Evolutionary conservation across 2,888 invertebrate species (phyloP), one percentile per base, ranked within the genome.

Genomic region (Cephus runcator): DNA sequence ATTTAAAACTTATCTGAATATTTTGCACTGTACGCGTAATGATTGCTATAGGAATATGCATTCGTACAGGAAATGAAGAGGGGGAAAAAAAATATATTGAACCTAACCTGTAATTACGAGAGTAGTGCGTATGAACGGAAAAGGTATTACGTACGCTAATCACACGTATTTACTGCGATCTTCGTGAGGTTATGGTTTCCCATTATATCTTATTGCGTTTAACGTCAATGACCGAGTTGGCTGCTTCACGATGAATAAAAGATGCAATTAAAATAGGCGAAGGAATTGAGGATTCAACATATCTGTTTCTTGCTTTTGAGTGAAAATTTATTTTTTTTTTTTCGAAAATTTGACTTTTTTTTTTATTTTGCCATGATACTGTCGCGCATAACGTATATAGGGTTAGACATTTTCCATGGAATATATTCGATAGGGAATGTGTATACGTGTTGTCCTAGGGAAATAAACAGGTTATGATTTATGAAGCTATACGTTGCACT

Each of bases 401-500:
- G 15, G 40, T 40, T 40, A 1, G 56, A 56, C 9, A 56, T 23
- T 56, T 56, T 56, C 56, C 56, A 56, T 23, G 9, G 23, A 23
- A 56, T 23, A 23, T 56, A 56, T 23, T 9, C 15, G 9, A 15
- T 36, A 75, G 34, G 11, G 2, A 68, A 69, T 34, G 75, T 76
- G 69, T 73, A 77, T 15, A 34, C 15, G 68, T 69, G 36, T n/a
- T 56, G 23, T 56, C 56, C 56, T 36, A 71, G 34, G 31, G 56
- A 69, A 40, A 75, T 75, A 77, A 74, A 77, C 69, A 77, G 75
- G 75, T 77, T 69, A 76, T 33, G 73, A 30, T 12, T 76, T 23
- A 12, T 69, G 40, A 76, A 40, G 75, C 75, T 74, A 73, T 79
- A 69, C 76, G 69, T 74, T 79, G 12, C 68, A 77, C 35, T 79